phyloP scores from a whole-genome alignment of 2,888 invertebrate species.

The Mythimna pallens region DNA sequence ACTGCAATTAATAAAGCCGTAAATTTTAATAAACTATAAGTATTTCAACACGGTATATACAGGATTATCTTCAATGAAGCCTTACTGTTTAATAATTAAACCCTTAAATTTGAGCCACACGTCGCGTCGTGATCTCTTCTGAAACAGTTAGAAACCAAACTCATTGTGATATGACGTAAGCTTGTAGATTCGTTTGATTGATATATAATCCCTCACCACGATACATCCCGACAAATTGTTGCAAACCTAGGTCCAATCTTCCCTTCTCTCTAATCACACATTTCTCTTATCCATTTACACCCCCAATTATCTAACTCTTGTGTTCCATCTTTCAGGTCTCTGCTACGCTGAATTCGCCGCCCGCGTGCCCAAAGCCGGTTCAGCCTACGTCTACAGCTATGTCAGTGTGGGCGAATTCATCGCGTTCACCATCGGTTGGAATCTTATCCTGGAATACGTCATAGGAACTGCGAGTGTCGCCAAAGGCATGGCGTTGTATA shows the following conservation, averaged over 20 bases:
- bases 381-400: conserved; percentile 98
- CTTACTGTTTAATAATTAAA: neutral
- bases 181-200: neutral
- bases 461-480: conserved; percentile 96
- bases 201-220: neutral
- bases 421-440: conserved; percentile 98
- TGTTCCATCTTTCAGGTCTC: conserved; percentile 89
- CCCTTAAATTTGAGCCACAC: too few relatives aligned
- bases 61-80: neutral
- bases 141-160: neutral
- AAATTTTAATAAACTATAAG: too few relatives aligned
- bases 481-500: conserved; percentile 94
- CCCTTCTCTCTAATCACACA: too few relatives aligned
- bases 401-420: conserved; percentile 97
- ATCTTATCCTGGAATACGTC: conserved; percentile 96
- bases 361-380: conserved; percentile 96
- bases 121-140: neutral
- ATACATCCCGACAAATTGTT: neutral
- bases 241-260: neutral
- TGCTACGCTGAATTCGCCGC: conserved; percentile 98
- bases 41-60: too few relatives aligned
- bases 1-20: too few relatives aligned
- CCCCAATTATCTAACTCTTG: neutral
- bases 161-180: neutral
- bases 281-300: neutral